These are phyloP conservation scores for Drosophila subquinaria DNA, from an alignment of 2,888 invertebrate genomes.

Conservation along the genomic window DNA sequence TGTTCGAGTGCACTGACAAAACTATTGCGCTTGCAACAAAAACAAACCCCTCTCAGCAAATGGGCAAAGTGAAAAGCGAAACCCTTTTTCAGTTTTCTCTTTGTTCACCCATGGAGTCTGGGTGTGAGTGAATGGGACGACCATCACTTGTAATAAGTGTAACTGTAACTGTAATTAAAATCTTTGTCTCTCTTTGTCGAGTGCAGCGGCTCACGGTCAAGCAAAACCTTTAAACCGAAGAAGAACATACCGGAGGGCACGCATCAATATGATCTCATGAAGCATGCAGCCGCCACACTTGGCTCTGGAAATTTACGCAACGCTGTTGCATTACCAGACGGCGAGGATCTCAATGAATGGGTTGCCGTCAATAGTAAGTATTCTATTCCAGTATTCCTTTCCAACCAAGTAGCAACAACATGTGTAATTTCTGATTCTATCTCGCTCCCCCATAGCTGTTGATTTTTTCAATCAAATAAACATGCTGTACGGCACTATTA, in stretches of 20 bases:
- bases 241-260: slow-evolving; percentile 99
- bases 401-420: neutral
- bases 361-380: slow-evolving; percentile 99
- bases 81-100: slow-evolving; percentile 28
- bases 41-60: slow-evolving; percentile 12
- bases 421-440: neutral
- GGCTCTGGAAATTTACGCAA: slow-evolving; percentile 98
- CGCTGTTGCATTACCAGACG: slow-evolving; percentile 98
- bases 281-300: slow-evolving; percentile 98
- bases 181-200: neutral
- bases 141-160: slow-evolving; percentile 1
- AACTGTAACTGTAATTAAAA: neutral
- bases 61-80: slow-evolving; percentile 50
- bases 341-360: slow-evolving; percentile 99
- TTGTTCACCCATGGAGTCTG: slow-evolving; percentile 45
- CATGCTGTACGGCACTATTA: slow-evolving; percentile 99
- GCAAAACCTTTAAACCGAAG: slow-evolving; percentile 99
- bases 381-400: too few species aligned
- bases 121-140: slow-evolving; percentile 33
- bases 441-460: slow-evolving; percentile 89
- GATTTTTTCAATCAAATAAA: slow-evolving; percentile 99
- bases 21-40: slow-evolving; percentile 29
- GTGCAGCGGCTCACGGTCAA: slow-evolving; percentile 89
- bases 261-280: slow-evolving; percentile 99
- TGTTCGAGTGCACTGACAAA: slow-evolving; percentile 17